phyloP scores from a whole-genome alignment of 1,140 invertebrate species.

The Sweltsa coloradensis region DNA sequence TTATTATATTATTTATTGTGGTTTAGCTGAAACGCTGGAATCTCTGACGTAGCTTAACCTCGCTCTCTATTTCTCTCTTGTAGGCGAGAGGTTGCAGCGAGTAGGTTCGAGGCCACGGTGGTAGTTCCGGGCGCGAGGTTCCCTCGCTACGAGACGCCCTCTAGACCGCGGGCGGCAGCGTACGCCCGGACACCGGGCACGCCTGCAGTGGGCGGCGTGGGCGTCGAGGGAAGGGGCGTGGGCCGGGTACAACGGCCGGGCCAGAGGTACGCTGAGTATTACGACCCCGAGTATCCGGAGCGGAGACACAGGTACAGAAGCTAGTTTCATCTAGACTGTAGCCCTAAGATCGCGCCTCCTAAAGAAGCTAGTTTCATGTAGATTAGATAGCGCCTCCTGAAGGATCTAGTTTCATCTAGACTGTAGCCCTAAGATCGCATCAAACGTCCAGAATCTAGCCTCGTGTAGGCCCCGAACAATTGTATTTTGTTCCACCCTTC shows the following conservation, averaged over 20 bases:
- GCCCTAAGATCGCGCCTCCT: no score
- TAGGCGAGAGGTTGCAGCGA: constrained; percentile 27
- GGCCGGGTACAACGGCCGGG: constrained; percentile 29
- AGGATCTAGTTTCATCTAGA: no score
- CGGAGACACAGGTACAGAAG: constrained; percentile 13
- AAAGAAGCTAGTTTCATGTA: no score
- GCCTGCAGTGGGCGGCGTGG: constrained; percentile 27
- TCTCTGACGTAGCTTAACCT: constrained; percentile 22
- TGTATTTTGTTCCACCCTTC: no score
- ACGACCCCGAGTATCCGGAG: constrained; percentile 11
- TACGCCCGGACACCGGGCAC: constrained; percentile 32
- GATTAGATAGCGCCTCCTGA: no score
- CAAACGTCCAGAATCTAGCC: no score
- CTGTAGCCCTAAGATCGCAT: no score
- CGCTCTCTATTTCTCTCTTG: constrained; percentile 29
- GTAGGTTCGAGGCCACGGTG: constrained; percentile 29
- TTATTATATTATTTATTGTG: no score
- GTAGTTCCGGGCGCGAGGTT: constrained; percentile 31
- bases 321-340: no score
- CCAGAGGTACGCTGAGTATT: constrained; percentile 17
- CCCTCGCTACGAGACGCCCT: constrained; percentile 22
- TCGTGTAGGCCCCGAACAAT: no score
- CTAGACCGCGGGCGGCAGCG: constrained; percentile 18
- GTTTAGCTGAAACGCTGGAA: no score
- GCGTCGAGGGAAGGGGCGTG: constrained; percentile 20